These are phyloP conservation scores for Unio delphinus DNA, from an alignment of 2,888 invertebrate genomes.

Conservation along the genomic window DNA sequence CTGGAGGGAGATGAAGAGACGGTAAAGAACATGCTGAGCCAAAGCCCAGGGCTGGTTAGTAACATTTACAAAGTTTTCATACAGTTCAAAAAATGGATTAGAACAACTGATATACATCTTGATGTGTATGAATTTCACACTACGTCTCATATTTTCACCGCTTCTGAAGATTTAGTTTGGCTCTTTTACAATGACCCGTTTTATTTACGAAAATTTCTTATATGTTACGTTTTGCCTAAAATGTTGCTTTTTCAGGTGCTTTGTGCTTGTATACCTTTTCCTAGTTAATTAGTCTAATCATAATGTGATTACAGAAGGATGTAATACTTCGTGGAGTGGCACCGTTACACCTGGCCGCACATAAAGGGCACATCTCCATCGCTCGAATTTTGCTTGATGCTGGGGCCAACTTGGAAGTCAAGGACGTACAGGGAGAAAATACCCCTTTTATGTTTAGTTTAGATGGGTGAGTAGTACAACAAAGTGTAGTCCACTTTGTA, in stretches of 20 bases:
- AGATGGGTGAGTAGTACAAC: slow-evolving; percentile 76
- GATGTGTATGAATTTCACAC: no score
- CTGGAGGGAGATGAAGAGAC: slow-evolving; percentile 1
- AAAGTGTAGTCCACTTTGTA: background rate
- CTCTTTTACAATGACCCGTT: no score
- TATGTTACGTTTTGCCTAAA: no score
- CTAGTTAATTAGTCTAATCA: no score
- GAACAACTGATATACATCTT: background rate
- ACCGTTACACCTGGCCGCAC: slow-evolving; percentile 81
- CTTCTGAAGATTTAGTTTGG: no score
- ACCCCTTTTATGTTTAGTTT: slow-evolving; percentile 87
- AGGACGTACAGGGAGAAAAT: slow-evolving; percentile 84
- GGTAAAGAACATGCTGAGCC: slow-evolving; percentile 7
- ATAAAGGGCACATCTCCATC: slow-evolving; percentile 83
- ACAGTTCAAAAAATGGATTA: background rate
- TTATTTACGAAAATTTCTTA: no score
- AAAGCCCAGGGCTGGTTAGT: slow-evolving; percentile 7
- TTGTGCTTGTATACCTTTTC: no score
- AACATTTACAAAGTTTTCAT: background rate
- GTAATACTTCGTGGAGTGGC: no score
- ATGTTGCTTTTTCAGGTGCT: no score
- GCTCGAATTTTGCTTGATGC: slow-evolving; percentile 79
- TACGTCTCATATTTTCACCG: no score
- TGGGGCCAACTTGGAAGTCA: slow-evolving; percentile 81
- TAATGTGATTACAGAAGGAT: no score